These are phyloP conservation scores for Nematolebias whitei DNA, from an alignment of 2,113 vertebrate species.

Conservation along the genomic window DNA sequence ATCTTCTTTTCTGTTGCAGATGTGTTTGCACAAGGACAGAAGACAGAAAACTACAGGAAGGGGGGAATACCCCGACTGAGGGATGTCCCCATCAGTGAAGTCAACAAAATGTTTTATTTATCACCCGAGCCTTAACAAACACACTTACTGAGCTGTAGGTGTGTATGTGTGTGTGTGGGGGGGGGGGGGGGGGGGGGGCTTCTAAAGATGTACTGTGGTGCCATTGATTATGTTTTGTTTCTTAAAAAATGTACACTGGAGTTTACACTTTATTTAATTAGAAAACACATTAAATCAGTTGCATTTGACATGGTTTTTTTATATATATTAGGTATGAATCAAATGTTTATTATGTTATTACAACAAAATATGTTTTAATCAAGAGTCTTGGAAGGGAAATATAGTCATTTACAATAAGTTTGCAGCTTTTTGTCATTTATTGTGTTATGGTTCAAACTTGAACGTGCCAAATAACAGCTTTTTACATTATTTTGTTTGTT, in stretches of 20 bases:
- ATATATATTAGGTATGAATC: too few relatives aligned
- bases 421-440: too few relatives aligned
- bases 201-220: not conserved
- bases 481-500: too few relatives aligned
- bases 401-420: too few relatives aligned
- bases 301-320: too few relatives aligned
- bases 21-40: slow-evolving; percentile 85
- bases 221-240: not conserved
- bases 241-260: not conserved
- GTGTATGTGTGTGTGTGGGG: too few relatives aligned
- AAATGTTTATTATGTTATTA: too few relatives aligned
- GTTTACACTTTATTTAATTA: not conserved
- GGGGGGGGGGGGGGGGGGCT: not conserved
- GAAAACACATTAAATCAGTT: not conserved
- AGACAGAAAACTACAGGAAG: slow-evolving; percentile 72
- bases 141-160: not conserved
- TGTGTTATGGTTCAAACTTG: too few relatives aligned
- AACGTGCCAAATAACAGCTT: too few relatives aligned
- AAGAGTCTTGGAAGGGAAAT: too few relatives aligned
- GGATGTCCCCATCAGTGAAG: slow-evolving; percentile 90
- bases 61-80: slow-evolving; percentile 85
- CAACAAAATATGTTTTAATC: too few relatives aligned
- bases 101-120: slow-evolving; percentile 89
- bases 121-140: slow-evolving; percentile 35
- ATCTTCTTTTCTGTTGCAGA: slow-evolving; percentile 75